Evolutionary conservation across 1,140 invertebrate genomes (phyloP).

Genomic region (Belonocnema kinseyi): DNA sequence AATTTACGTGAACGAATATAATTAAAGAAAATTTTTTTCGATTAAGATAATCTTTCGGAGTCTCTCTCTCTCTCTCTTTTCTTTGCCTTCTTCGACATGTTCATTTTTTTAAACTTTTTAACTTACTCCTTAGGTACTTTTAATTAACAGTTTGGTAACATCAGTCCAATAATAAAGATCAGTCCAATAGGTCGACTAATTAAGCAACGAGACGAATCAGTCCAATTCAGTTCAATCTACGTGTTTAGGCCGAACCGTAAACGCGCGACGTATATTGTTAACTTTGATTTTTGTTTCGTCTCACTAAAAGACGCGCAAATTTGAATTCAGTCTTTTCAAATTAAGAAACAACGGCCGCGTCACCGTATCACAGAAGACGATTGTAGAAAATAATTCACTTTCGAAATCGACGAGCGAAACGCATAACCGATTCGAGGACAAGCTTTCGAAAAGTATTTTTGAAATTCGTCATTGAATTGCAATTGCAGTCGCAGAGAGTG

Average conservation of each 20-base stretch:
- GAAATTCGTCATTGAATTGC: constrained; percentile 13
- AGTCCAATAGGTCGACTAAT: constrained; percentile 74
- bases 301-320: constrained; percentile 45
- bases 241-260: constrained; percentile 42
- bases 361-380: constrained; percentile 64
- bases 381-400: constrained; percentile 41
- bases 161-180: constrained; percentile 75
- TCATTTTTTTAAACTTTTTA: constrained; percentile 61
- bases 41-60: constrained; percentile 28
- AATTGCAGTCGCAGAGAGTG: constrained; percentile 54
- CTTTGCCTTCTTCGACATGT: constrained; percentile 50
- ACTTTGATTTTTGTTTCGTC: constrained; percentile 14
- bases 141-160: constrained; percentile 75
- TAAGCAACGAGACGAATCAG: constrained; percentile 69
- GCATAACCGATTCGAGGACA: constrained; percentile 41
- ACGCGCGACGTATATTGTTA: constrained; percentile 24
- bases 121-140: constrained; percentile 75
- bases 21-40: constrained; percentile 16
- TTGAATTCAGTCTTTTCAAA: constrained; percentile 63
- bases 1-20: constrained; percentile 32
- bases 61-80: constrained; percentile 45
- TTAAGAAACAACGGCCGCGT: constrained; percentile 62
- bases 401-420: constrained; percentile 12
- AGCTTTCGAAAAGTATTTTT: background rate
- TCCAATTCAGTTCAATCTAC: constrained; percentile 70